phyloP scores from a whole-genome alignment of 2,113 vertebrate species.

The Ceyx cyanopectus region DNA sequence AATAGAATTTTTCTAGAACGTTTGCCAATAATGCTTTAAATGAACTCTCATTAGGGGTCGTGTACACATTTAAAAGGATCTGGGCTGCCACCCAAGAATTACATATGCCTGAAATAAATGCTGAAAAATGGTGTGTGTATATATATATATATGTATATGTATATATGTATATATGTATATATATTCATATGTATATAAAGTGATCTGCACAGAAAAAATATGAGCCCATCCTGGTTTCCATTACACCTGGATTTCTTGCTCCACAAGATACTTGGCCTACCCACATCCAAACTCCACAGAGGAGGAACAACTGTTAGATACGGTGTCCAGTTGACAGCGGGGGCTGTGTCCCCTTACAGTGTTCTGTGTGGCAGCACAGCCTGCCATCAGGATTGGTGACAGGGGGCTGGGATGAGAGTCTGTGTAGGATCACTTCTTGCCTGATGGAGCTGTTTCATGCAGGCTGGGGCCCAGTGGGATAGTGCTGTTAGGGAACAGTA shows the following conservation, averaged over 20 bases:
- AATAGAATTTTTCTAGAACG: constrained; percentile 1
- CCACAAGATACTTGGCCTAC: background rate
- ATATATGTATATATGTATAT: no score
- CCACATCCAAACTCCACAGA: background rate
- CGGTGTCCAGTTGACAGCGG: background rate
- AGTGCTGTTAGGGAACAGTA: background rate
- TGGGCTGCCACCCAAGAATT: constrained; percentile 31
- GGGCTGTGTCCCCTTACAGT: background rate
- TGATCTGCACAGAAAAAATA: background rate
- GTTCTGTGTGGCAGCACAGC: background rate
- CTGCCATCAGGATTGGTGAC: fast-evolving
- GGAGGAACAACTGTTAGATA: background rate
- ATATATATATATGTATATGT: no score
- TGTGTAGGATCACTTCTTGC: background rate
- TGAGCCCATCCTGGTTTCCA: background rate
- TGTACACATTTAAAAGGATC: background rate
- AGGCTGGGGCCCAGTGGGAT: background rate
- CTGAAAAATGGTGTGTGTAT: background rate
- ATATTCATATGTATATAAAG: no score
- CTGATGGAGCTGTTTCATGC: background rate
- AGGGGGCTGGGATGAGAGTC: background rate
- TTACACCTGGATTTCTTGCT: background rate
- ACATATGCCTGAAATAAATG: constrained; percentile 48
- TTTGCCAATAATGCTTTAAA: constrained; percentile 52
- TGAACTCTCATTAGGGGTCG: constrained; percentile 13